Conservation (phyloP, 2,113 vertebrate genomes). For the Plecotus auritus region DNA sequence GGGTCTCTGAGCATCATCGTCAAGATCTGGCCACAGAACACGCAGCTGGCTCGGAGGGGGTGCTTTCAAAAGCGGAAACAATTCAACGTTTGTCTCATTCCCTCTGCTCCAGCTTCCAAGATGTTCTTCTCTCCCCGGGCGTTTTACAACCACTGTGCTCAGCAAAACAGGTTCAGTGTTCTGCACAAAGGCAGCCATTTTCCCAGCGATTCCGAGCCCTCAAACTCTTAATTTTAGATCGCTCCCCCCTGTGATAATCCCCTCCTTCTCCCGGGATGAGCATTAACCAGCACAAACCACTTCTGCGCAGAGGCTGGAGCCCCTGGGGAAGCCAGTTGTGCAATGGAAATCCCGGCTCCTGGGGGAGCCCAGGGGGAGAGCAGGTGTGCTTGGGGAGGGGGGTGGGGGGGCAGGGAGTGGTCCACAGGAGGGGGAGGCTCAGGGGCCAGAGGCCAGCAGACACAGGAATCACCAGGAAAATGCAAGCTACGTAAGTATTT, state of each 20-base stretch:
- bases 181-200: not conserved
- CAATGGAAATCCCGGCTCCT: not conserved
- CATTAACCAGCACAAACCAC: not conserved
- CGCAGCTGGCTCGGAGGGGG: not conserved
- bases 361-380: not conserved
- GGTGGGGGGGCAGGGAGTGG: too few relatives aligned
- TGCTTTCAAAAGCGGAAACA: not conserved
- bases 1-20: not conserved
- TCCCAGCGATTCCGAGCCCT: not conserved
- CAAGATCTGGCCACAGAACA: not conserved
- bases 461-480: not conserved
- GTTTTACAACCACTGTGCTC: not conserved
- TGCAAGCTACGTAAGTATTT: rapidly evolving
- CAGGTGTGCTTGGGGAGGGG: not conserved
- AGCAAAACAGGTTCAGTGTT: not conserved
- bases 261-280: not conserved
- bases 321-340: not conserved
- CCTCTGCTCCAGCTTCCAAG: not conserved
- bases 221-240: not conserved
- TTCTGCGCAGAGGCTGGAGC: not conserved
- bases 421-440: not conserved
- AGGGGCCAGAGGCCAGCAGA: not conserved
- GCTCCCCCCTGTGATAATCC: constrained; percentile 30
- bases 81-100: not conserved
- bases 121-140: not conserved